Evolutionary conservation across 2,797 vertebrate genomes (phyloP), one percentile per base, ranked within the genome.

Genomic region (Eidolon dupreanum): DNA sequence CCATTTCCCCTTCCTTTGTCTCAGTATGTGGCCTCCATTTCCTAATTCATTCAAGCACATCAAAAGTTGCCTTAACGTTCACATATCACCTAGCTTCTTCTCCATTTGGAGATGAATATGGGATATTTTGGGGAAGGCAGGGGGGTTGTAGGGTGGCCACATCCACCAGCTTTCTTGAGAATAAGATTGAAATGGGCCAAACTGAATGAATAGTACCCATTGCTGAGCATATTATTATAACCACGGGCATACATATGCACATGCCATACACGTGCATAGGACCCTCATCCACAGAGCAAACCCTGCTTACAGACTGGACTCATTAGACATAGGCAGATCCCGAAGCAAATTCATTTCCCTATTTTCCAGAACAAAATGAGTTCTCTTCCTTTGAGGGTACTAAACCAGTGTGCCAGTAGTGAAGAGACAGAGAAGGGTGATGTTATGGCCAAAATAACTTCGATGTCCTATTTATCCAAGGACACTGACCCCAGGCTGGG

Each of bases 401-500:
- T 63, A 0, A 91, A 95, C 96, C 97, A 97, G 89, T 71, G 78
- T 38, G 94, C 82, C 26, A 0, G 53, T 59, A 96, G 93, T 65
- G 87, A 78, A 97, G 59, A 53, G 85, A 89, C 97, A 49, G 96
- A 97, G 22, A 97, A 97, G 95, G 95, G 94, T 96, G 96, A 96
- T 96, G 94, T 75, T 70, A 96, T 96, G 90, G 96, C 95, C 82
- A 78, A 97, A 98, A 98, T 98, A 96, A 97, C 97, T 97, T 92
- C 75, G 61, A 82, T 97, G 97, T 97, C 97, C 97, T 96, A 96
- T 97, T 97, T 96, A 98, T 97, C 97, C 93, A 84, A 97, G 95
- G 96, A 98, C 98, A 97, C 96, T 98, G 98, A 97, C 98, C 98
- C 98, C 93, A 68, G 98, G 97, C 95, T 97, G 10, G 96, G 96